phyloP scores from a whole-genome alignment of 1,140 invertebrate genomes.

The Bombus pyrosoma region DNA sequence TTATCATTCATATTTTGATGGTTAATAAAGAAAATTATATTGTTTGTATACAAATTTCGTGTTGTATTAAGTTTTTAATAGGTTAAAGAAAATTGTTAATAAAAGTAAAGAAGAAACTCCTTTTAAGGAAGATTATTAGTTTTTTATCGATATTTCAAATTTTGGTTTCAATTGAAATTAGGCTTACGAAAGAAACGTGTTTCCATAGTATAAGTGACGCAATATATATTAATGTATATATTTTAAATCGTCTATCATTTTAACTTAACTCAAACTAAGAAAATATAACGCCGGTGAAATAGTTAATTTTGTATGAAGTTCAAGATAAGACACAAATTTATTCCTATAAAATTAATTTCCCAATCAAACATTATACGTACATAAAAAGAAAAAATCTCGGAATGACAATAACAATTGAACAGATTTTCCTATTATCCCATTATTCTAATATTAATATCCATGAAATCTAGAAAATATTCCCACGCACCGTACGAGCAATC shows the following conservation, averaged over 20 bases:
- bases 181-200: not conserved
- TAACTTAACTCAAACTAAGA: not conserved
- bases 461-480: not conserved
- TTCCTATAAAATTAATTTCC: not conserved
- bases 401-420: not conserved
- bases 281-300: not conserved
- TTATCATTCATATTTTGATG: too few species aligned
- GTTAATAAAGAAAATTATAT: too few species aligned
- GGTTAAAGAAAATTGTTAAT: too few species aligned
- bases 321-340: not conserved
- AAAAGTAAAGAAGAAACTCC: too few species aligned
- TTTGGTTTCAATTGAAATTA: too few species aligned
- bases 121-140: too few species aligned
- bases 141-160: too few species aligned
- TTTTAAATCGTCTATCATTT: not conserved
- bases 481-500: slow-evolving; percentile 42
- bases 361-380: not conserved
- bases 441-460: not conserved
- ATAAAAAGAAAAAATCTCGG: not conserved
- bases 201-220: not conserved
- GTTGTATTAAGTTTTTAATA: too few species aligned
- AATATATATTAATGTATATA: not conserved
- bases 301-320: not conserved
- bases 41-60: too few species aligned
- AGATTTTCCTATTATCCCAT: not conserved